Evolutionary conservation across 2,113 vertebrate genomes (phyloP).

Genomic region (Columba livia): DNA sequence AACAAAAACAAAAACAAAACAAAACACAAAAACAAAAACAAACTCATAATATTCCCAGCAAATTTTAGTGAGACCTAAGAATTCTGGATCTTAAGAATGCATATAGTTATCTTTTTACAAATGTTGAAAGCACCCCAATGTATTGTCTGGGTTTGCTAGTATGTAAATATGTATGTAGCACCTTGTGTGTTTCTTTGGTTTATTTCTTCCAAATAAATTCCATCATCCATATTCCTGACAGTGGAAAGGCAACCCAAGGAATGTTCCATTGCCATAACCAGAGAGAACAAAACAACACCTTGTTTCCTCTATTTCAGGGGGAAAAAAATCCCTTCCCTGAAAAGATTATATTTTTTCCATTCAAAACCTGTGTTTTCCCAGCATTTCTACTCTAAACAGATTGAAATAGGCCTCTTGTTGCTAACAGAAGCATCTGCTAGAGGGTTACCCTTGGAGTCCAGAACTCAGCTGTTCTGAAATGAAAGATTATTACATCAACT

Average conservation of each 20-base stretch:
- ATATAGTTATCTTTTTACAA: not conserved
- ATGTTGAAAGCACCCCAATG: not conserved
- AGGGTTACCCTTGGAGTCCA: not conserved
- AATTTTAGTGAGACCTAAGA: not conserved
- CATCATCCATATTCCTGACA: not conserved
- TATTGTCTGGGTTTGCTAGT: not conserved
- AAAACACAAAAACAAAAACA: no score
- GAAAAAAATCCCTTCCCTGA: not conserved
- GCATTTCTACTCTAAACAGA: not conserved
- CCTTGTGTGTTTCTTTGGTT: not conserved
- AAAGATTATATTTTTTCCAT: not conserved
- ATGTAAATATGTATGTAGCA: not conserved
- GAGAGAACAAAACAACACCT: not conserved
- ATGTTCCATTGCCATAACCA: not conserved
- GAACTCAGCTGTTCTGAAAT: conserved; percentile 14
- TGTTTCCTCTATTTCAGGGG: not conserved
- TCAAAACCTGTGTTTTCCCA: not conserved
- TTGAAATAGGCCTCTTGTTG: not conserved
- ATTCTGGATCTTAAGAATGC: not conserved
- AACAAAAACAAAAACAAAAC: no score
- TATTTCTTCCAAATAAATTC: not conserved
- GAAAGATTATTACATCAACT: conserved; percentile 6
- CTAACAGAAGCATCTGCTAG: conserved; percentile 7
- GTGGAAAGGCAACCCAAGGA: not conserved
- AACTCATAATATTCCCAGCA: not conserved